Conservation (phyloP, 2,113 vertebrate genomes). For the Sakesphorus luctuosus region DNA sequence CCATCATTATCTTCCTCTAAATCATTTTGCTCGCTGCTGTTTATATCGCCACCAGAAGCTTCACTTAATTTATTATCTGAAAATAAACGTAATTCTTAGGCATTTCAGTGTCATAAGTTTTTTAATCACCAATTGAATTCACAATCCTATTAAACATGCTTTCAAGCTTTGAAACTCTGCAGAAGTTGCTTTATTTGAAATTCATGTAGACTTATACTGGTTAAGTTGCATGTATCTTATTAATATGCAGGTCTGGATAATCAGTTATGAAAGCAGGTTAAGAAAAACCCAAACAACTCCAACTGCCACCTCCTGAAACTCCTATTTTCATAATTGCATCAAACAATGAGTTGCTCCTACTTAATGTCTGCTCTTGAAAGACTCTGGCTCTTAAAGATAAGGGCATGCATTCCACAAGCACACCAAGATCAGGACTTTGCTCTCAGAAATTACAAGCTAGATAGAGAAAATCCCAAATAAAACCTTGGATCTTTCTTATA, state of each 20-base stretch:
- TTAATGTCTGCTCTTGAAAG: not conserved
- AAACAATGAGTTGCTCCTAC: not conserved
- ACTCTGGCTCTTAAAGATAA: not conserved
- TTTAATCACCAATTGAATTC: not conserved
- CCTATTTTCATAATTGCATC: not conserved
- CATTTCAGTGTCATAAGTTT: not conserved
- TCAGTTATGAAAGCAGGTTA: not conserved
- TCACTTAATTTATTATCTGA: slow-evolving; percentile 91
- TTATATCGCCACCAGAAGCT: slow-evolving; percentile 88
- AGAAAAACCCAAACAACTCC: fast-evolving
- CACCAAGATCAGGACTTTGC: not conserved
- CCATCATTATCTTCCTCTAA: slow-evolving; percentile 72
- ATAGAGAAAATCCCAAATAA: not conserved
- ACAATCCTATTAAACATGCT: not conserved
- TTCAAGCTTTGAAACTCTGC: not conserved
- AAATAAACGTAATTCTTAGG: slow-evolving; percentile 41
- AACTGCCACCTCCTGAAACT: not conserved
- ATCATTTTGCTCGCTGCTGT: slow-evolving; percentile 80
- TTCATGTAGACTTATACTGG: not conserved
- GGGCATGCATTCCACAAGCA: not conserved
- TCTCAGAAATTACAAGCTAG: not conserved
- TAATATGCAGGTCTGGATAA: not conserved
- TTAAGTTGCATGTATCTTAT: not conserved
- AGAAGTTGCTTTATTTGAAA: not conserved
- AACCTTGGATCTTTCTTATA: not conserved